Evolutionary conservation across 2,888 invertebrate species (phyloP).

Genomic region (Heteropelma amictum): DNA sequence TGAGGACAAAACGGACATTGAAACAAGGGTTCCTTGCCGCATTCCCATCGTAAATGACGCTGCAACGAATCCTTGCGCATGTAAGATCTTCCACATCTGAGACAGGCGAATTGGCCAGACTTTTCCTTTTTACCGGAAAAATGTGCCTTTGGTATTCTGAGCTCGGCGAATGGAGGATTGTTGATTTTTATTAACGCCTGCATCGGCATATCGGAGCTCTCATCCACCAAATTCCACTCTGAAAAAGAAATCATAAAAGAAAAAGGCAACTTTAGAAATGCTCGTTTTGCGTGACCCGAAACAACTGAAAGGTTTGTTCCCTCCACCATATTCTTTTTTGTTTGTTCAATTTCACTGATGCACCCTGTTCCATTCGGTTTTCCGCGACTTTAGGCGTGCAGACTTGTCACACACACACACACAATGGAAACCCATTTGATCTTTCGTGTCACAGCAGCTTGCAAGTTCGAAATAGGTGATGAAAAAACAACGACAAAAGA

Average conservation of each 20-base stretch:
- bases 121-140: slow-evolving; percentile 59
- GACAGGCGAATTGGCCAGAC: slow-evolving; percentile 79
- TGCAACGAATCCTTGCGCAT: slow-evolving; percentile 82
- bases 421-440: not conserved
- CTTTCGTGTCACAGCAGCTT: slow-evolving; percentile 30
- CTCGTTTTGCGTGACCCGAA: slow-evolving; percentile 38
- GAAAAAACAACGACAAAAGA: not conserved
- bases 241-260: slow-evolving; percentile 64
- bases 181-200: slow-evolving; percentile 65
- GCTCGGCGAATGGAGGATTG: slow-evolving; percentile 59
- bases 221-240: slow-evolving; percentile 62
- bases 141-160: slow-evolving; percentile 71
- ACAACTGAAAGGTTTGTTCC: too few species aligned
- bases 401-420: slow-evolving; percentile 19
- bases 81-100: slow-evolving; percentile 81
- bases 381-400: slow-evolving; percentile 40
- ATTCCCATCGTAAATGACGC: slow-evolving; percentile 80
- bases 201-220: slow-evolving; percentile 64
- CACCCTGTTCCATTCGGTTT: slow-evolving; percentile 11
- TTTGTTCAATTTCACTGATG: slow-evolving; percentile 37
- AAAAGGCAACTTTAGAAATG: slow-evolving; percentile 63
- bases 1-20: slow-evolving; percentile 78
- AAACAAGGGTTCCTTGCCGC: slow-evolving; percentile 79
- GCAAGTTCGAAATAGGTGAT: slow-evolving; percentile 9
- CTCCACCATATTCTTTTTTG: slow-evolving; percentile 44